phyloP scores from a whole-genome alignment of 2,113 vertebrate species.

The Callithrix jacchus region DNA sequence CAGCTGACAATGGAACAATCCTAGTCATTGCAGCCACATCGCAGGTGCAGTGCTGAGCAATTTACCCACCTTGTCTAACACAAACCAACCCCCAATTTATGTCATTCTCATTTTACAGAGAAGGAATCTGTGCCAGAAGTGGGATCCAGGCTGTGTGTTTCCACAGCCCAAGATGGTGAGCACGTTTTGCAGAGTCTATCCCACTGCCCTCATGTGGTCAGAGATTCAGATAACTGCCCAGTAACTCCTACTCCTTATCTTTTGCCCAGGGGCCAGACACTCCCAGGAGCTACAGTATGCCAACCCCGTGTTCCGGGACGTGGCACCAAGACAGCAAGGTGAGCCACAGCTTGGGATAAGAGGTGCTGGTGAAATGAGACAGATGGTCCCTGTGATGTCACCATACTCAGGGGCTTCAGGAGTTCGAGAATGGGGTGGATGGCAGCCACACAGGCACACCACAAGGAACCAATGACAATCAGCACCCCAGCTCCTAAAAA shows the following conservation, averaged over 20 bases:
- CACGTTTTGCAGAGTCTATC: neutral
- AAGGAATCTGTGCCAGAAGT: neutral
- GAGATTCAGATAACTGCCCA: neutral
- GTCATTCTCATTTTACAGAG: neutral
- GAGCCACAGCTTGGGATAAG: neutral
- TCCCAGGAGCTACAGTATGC: conserved; percentile 72
- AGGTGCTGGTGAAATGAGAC: neutral
- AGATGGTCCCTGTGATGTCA: neutral
- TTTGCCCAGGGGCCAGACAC: conserved; percentile 56
- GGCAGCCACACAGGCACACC: too few species aligned
- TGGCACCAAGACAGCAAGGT: neutral
- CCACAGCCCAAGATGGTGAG: neutral
- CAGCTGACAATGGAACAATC: neutral
- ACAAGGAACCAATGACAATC: neutral
- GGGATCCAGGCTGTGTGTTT: neutral
- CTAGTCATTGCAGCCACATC: rapidly evolving
- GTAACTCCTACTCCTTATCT: conserved; percentile 39
- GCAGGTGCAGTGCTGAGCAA: neutral
- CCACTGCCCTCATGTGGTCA: neutral
- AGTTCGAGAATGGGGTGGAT: neutral
- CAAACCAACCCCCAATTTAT: neutral
- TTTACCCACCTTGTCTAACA: neutral
- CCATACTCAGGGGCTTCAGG: neutral
- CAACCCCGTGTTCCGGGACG: conserved; percentile 44
- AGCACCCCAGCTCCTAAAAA: neutral